Evolutionary conservation across 2,888 invertebrate genomes (phyloP).

Genomic region (Drosophila siamana): DNA sequence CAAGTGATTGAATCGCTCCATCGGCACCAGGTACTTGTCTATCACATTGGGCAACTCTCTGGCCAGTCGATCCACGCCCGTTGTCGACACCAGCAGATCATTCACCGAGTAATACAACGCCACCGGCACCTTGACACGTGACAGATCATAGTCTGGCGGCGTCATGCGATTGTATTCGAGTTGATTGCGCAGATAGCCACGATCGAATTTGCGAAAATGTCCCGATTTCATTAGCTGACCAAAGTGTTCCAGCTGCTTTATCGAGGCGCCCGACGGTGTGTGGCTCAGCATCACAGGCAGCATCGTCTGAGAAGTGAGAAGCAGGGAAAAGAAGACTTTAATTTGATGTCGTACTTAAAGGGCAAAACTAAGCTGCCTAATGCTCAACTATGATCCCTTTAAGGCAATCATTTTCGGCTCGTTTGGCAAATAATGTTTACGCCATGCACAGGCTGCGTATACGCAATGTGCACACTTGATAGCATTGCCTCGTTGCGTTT

Average conservation of each 20-base stretch:
- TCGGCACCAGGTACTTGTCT: slow-evolving; percentile 87
- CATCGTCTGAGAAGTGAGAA: slow-evolving; percentile 83
- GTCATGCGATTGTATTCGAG: slow-evolving; percentile 85
- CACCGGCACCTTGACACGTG: slow-evolving; percentile 86
- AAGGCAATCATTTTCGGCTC: neutral
- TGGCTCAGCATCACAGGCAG: slow-evolving; percentile 85
- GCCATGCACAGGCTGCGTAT: slow-evolving; percentile 8
- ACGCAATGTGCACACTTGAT: slow-evolving; percentile 9
- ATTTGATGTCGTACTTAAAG: neutral
- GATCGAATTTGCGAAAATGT: slow-evolving; percentile 86
- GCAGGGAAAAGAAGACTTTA: neutral
- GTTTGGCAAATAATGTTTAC: neutral
- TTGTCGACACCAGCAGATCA: slow-evolving; percentile 88
- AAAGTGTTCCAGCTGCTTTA: slow-evolving; percentile 85
- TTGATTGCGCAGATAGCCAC: slow-evolving; percentile 85
- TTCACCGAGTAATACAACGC: slow-evolving; percentile 87
- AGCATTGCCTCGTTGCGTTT: neutral
- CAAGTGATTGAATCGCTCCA: slow-evolving; percentile 87
- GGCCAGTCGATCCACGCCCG: slow-evolving; percentile 87
- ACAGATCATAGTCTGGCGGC: slow-evolving; percentile 87
- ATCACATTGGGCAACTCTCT: slow-evolving; percentile 86
- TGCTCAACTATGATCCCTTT: neutral
- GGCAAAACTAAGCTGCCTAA: neutral
- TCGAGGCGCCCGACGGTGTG: slow-evolving; percentile 85
- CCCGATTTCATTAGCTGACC: slow-evolving; percentile 85